Evolutionary conservation across 2,113 vertebrate species (phyloP).

Genomic region (Gallinago jamesoni): DNA sequence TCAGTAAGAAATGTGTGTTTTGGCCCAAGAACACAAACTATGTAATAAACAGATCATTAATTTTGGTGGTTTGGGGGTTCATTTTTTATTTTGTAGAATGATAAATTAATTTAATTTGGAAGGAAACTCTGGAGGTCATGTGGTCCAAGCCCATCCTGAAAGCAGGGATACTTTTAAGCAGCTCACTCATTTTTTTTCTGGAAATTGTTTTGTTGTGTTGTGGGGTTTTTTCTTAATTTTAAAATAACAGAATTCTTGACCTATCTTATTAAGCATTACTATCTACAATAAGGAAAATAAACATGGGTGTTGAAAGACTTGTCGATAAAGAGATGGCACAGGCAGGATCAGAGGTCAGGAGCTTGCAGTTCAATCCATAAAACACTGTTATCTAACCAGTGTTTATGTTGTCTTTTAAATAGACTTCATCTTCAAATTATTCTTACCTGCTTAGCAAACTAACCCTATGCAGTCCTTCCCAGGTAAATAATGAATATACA

Average conservation of each 20-base stretch:
- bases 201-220: not conserved
- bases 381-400: not conserved
- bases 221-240: not conserved
- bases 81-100: not conserved
- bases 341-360: not conserved
- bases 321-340: not conserved
- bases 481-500: not conserved
- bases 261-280: not conserved
- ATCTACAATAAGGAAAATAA: not conserved
- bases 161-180: not conserved
- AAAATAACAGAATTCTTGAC: not conserved
- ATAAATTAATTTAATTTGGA: not conserved
- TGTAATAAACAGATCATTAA: fast-evolving
- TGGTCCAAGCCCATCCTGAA: not conserved
- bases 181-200: not conserved
- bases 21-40: not conserved
- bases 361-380: not conserved
- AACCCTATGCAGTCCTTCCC: not conserved
- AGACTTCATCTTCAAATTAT: not conserved
- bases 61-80: fast-evolving
- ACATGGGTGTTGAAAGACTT: not conserved
- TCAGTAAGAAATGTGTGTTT: not conserved
- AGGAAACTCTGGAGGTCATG: not conserved
- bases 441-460: not conserved
- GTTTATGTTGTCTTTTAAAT: not conserved